phyloP scores from a whole-genome alignment of 2,888 invertebrate genomes.

The Barypeithes pellucidus region DNA sequence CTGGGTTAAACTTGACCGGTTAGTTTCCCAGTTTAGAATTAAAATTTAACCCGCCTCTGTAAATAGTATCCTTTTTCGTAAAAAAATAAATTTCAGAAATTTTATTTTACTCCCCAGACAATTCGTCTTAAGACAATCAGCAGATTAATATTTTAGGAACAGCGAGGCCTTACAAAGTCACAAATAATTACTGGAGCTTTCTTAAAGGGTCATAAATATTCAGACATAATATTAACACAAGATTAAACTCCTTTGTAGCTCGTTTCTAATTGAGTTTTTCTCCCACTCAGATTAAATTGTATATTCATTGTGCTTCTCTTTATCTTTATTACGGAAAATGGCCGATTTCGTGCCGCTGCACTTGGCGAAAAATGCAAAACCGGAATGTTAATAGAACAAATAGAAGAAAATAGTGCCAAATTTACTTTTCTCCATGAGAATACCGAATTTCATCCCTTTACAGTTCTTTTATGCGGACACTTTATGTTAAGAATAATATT shows the following conservation, averaged over 20 bases:
- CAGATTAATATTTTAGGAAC: conserved; percentile 44
- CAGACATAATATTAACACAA: conserved; percentile 53
- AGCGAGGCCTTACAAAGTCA: conserved; percentile 41
- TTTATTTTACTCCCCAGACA: conserved; percentile 29
- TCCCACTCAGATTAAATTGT: conserved; percentile 51
- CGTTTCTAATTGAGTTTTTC: conserved; percentile 52
- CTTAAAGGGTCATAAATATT: conserved; percentile 49
- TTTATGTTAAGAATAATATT: conserved; percentile 25
- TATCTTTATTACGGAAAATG: conserved; percentile 52
- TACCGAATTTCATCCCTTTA: conserved; percentile 26
- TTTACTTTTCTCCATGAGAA: conserved; percentile 42
- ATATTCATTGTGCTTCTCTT: conserved; percentile 50
- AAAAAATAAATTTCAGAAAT: conserved; percentile 23
- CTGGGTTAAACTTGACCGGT: no score
- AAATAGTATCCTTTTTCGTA: not conserved
- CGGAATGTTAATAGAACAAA: conserved; percentile 48
- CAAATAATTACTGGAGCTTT: conserved; percentile 50
- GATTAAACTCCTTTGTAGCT: conserved; percentile 48
- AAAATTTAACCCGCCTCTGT: not conserved
- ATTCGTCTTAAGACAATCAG: conserved; percentile 41
- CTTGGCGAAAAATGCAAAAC: conserved; percentile 49
- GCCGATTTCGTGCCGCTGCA: conserved; percentile 46
- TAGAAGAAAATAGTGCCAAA: conserved; percentile 39
- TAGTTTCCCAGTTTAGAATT: no score
- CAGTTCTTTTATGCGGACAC: conserved; percentile 25